A percentile compares a stretch with the other conserved stretches of the same genome.
Evolutionary conservation across 2,888 invertebrate species (phyloP).

Genomic region (Sinodicranocentrus sp.): DNA sequence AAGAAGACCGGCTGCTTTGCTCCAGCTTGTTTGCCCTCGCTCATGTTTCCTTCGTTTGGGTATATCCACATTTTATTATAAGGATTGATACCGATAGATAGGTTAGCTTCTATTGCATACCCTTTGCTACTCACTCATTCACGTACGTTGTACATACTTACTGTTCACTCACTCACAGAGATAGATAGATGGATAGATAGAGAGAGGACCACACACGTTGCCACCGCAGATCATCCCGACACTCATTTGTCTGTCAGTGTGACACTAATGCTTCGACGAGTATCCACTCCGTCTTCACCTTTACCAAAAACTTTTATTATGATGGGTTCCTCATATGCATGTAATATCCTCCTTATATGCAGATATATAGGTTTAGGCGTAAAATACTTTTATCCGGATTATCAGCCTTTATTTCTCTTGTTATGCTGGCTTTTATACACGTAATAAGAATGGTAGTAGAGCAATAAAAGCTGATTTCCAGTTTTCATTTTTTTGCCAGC

Average conservation of each 20-base stretch:
- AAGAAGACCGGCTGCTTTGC: conserved; percentile 52
- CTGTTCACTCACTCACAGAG: conserved; percentile 34
- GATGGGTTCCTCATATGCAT: conserved; percentile 38
- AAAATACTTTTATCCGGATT: conserved; percentile 64
- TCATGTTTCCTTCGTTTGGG: conserved; percentile 17
- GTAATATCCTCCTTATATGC: not conserved
- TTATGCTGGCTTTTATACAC: conserved; percentile 10
- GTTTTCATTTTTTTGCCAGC: conserved; percentile 32
- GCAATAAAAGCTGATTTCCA: conserved; percentile 17
- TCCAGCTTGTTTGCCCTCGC: conserved; percentile 28
- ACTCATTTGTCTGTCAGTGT: conserved; percentile 77
- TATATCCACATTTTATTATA: conserved; percentile 44
- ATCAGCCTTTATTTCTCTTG: conserved; percentile 27
- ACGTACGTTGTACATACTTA: conserved; percentile 27
- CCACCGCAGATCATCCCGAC: conserved; percentile 76
- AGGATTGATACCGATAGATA: conserved; percentile 51
- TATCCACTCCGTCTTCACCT: conserved; percentile 72
- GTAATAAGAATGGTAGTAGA: not conserved
- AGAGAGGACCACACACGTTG: conserved; percentile 76
- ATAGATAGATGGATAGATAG: conserved; percentile 64
- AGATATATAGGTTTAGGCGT: conserved; percentile 10
- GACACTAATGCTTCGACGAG: conserved; percentile 76
- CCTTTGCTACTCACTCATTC: conserved; percentile 33
- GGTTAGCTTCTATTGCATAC: conserved; percentile 10
- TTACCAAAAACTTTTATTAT: conserved; percentile 46